Evolutionary conservation across 2,888 invertebrate genomes (phyloP).

Genomic region (Gibbula magus): DNA sequence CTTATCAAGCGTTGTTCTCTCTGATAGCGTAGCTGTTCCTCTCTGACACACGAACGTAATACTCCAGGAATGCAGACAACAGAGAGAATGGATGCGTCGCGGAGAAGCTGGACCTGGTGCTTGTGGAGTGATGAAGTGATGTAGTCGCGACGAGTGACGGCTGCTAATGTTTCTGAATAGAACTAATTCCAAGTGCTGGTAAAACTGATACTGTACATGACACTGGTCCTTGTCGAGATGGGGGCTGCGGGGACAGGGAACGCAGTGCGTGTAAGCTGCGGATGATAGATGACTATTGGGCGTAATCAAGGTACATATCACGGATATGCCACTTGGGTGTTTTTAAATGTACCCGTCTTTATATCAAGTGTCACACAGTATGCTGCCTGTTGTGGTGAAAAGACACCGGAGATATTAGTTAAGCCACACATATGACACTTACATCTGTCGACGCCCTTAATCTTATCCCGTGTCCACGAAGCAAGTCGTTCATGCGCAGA

Average conservation of each 20-base stretch:
- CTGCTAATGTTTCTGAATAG: conserved; percentile 6
- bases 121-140: background rate
- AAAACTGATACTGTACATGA: background rate
- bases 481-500: no score
- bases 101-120: background rate
- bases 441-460: no score
- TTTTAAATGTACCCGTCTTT: background rate
- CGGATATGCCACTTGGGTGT: background rate
- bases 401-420: no score
- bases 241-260: background rate
- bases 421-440: no score
- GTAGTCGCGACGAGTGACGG: background rate
- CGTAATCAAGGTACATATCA: background rate
- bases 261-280: background rate
- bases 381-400: no score
- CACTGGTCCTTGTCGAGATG: background rate
- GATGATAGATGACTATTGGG: conserved; percentile 7
- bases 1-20: background rate
- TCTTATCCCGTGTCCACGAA: no score
- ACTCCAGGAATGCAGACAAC: background rate
- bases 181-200: background rate
- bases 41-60: background rate
- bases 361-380: no score
- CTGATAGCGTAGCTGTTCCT: background rate
- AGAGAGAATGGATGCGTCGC: background rate